phyloP scores from a whole-genome alignment of 2,797 vertebrate genomes.

The Epinephelus coioides region DNA sequence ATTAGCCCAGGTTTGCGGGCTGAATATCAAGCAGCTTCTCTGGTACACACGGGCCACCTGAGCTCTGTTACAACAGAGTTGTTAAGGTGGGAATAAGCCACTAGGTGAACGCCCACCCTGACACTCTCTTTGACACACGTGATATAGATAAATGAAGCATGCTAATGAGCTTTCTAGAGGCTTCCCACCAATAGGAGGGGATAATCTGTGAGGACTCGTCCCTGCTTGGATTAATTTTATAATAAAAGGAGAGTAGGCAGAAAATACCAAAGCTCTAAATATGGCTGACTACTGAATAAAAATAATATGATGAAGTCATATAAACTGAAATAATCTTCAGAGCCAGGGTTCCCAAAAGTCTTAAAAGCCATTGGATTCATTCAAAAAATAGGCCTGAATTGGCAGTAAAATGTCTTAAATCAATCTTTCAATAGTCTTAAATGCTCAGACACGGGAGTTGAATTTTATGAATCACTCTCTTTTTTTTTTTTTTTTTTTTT shows the following conservation, averaged over 20 bases:
- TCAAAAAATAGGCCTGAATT: too few relatives aligned
- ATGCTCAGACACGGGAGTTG: too few relatives aligned
- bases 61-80: slow-evolving; percentile 75
- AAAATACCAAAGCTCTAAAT: slow-evolving; percentile 43
- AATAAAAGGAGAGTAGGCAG: slow-evolving; percentile 44
- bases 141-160: slow-evolving; percentile 84
- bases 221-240: slow-evolving; percentile 52
- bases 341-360: too few relatives aligned
- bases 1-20: slow-evolving; percentile 70
- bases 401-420: too few relatives aligned
- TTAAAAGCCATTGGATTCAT: too few relatives aligned
- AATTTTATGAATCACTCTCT: too few relatives aligned
- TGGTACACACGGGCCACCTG: slow-evolving; percentile 68
- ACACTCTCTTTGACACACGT: slow-evolving; percentile 74
- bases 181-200: slow-evolving; percentile 61
- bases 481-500: too few relatives aligned
- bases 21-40: slow-evolving; percentile 79
- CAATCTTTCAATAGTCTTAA: too few relatives aligned
- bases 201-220: slow-evolving; percentile 62
- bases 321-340: slow-evolving; percentile 24
- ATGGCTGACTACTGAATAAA: slow-evolving; percentile 22
- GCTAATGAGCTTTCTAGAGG: slow-evolving; percentile 77
- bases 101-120: slow-evolving; percentile 71
- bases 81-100: slow-evolving; percentile 79
- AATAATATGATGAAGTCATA: slow-evolving; percentile 23